These are phyloP conservation scores for Zeus faber DNA, from an alignment of 2,113 vertebrate species.

Conservation along the genomic window DNA sequence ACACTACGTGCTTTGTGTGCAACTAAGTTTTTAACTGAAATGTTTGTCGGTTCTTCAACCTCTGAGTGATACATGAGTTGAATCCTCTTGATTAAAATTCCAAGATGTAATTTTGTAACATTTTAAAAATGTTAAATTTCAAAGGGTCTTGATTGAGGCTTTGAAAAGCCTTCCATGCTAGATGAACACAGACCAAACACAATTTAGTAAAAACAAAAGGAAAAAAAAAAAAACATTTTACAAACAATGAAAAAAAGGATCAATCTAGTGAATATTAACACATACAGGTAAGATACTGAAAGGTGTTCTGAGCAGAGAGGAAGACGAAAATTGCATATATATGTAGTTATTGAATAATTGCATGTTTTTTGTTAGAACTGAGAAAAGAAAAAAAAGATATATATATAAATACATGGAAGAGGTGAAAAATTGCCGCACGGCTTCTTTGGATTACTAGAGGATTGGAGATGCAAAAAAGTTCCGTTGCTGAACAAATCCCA, in stretches of 20 bases:
- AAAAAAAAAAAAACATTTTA: neutral
- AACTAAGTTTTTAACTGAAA: conserved; percentile 4
- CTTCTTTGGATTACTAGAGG: conserved; percentile 76
- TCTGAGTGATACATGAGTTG: conserved; percentile 71
- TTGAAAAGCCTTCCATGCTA: too few species aligned
- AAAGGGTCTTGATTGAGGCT: conserved; percentile 25
- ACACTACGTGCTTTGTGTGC: conserved; percentile 3
- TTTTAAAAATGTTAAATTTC: conserved; percentile 10
- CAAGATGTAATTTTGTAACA: neutral
- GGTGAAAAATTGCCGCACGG: neutral
- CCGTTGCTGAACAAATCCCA: conserved; percentile 77
- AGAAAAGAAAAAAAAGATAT: too few species aligned
- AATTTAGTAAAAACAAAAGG: too few species aligned
- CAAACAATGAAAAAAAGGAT: neutral
- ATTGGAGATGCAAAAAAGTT: conserved; percentile 92
- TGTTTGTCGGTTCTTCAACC: conserved; percentile 32
- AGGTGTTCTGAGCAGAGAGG: too few species aligned
- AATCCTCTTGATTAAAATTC: conserved; percentile 10
- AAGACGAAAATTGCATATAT: neutral
- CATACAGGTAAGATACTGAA: neutral
- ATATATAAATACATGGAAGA: too few species aligned
- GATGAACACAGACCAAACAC: too few species aligned
- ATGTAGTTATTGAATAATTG: conserved; percentile 2
- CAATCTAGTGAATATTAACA: conserved; percentile 28
- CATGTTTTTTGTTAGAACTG: neutral